Conservation (phyloP, 2,888 invertebrate genomes). For the Leistus spinibarbis region DNA sequence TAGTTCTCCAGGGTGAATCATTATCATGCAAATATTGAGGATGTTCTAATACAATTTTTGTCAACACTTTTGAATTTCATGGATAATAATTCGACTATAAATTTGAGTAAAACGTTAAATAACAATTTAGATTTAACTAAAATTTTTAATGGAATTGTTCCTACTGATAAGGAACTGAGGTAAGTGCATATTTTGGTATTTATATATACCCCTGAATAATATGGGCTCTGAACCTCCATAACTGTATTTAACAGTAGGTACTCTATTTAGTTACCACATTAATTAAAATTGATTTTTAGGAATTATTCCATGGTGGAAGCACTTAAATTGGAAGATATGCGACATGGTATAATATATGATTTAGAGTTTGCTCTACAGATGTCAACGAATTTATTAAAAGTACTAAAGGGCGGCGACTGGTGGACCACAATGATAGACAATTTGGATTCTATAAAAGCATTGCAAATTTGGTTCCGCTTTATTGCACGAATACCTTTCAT, state of each 20-base stretch:
- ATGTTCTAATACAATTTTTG: constrained; percentile 21
- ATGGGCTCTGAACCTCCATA: too few species aligned
- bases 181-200: neutral
- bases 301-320: constrained; percentile 30
- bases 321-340: constrained; percentile 41
- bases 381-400: constrained; percentile 35
- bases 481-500: constrained; percentile 14
- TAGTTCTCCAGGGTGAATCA: constrained; percentile 20
- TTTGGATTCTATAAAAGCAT: neutral
- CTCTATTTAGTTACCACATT: too few species aligned
- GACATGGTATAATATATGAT: neutral
- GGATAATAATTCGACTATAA: constrained; percentile 22
- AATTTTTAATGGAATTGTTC: constrained; percentile 13
- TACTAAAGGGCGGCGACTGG: constrained; percentile 26
- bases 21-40: constrained; percentile 23
- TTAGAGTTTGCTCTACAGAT: neutral
- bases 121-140: constrained; percentile 16
- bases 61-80: constrained; percentile 14
- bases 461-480: constrained; percentile 3
- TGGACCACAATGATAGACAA: constrained; percentile 42
- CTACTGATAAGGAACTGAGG: constrained; percentile 25
- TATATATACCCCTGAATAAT: too few species aligned
- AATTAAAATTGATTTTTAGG: neutral
- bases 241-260: too few species aligned
- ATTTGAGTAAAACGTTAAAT: constrained; percentile 5